Evolutionary conservation across 2,113 vertebrate genomes (phyloP).

Genomic region (Nipponia nippon): DNA sequence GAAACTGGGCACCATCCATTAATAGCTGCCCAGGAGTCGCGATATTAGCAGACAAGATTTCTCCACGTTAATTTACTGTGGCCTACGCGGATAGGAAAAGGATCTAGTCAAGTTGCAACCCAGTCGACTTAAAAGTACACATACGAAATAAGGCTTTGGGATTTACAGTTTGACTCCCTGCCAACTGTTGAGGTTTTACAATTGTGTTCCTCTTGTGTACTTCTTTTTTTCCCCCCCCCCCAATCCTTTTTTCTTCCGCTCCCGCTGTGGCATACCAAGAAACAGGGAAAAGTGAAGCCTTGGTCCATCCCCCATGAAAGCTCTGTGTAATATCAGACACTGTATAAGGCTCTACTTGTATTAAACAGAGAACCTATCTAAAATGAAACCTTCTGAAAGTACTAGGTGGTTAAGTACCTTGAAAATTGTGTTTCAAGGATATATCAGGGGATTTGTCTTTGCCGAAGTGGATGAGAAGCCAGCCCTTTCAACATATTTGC

Average conservation of each 20-base stretch:
- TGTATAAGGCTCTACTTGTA: background rate
- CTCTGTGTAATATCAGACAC: background rate
- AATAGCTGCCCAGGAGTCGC: background rate
- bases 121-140: background rate
- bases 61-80: background rate
- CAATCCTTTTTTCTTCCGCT: background rate
- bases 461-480: slow-evolving; percentile 28
- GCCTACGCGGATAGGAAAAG: background rate
- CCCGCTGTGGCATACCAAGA: background rate
- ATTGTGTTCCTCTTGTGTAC: background rate
- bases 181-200: background rate
- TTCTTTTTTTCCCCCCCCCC: too few species aligned
- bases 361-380: background rate
- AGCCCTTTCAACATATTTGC: slow-evolving; percentile 20
- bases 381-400: slow-evolving; percentile 36
- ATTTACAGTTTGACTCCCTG: background rate
- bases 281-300: background rate
- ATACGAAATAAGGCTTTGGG: background rate
- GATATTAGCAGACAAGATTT: background rate
- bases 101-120: background rate
- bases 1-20: background rate
- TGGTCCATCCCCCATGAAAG: background rate
- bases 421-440: slow-evolving; percentile 36
- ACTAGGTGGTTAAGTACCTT: slow-evolving; percentile 41
- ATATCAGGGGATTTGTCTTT: slow-evolving; percentile 38